Conservation (phyloP, 1,140 invertebrate genomes). For the Megathymus violae region DNA sequence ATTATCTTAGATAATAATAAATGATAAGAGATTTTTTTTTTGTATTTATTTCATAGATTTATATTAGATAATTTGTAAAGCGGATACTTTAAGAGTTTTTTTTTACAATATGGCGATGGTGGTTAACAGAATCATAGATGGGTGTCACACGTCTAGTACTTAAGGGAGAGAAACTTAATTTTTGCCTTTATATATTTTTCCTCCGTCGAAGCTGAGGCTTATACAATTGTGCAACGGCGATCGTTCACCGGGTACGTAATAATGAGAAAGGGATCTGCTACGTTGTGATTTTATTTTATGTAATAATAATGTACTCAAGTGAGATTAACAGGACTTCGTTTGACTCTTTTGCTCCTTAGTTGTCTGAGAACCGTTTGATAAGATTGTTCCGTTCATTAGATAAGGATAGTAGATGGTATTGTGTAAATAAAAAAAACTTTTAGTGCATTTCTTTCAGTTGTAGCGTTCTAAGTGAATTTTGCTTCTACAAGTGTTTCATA, state of each 20-base stretch:
- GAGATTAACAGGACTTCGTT: constrained; percentile 71
- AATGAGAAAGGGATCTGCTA: constrained; percentile 66
- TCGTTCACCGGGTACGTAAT: too few species aligned
- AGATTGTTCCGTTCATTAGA: constrained; percentile 53
- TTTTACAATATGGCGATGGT: constrained; percentile 81
- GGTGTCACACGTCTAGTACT: constrained; percentile 74
- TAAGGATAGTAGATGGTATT: constrained; percentile 51
- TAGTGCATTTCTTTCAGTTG: constrained; percentile 79
- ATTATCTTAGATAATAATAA: constrained; percentile 80
- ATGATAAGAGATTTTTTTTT: constrained; percentile 81
- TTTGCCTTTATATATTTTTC: constrained; percentile 51
- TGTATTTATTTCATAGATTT: constrained; percentile 84
- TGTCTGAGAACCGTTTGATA: constrained; percentile 50
- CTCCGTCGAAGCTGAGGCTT: neutral
- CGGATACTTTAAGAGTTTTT: constrained; percentile 74
- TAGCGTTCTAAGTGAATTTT: constrained; percentile 70
- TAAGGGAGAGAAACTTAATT: constrained; percentile 72
- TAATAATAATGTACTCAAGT: constrained; percentile 74
- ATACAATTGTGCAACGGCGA: too few species aligned
- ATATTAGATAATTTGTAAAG: constrained; percentile 83
- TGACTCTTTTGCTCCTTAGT: constrained; percentile 58
- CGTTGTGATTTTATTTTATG: constrained; percentile 67
- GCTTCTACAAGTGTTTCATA: constrained; percentile 79
- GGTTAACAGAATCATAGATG: constrained; percentile 64
- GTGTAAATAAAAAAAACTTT: constrained; percentile 73